Percentiles rank a stretch among this genome's conserved stretches.
These are phyloP conservation scores for Cotesia glomerata DNA, from an alignment of 1,140 invertebrate genomes.

Conservation along the genomic window DNA sequence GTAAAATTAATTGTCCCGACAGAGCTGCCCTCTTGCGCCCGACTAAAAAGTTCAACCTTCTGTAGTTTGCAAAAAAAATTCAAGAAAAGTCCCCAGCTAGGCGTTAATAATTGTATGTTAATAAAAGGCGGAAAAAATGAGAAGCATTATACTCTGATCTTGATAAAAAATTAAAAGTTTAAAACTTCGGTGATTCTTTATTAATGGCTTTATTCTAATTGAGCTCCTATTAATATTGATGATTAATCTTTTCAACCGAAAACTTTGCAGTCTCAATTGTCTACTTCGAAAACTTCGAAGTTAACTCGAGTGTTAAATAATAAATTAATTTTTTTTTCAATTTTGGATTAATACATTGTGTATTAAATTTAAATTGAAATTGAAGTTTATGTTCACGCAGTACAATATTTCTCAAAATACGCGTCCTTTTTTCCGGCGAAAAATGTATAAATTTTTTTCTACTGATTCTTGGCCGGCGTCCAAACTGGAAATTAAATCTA, in stretches of 20 bases:
- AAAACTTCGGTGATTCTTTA: not conserved
- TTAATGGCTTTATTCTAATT: not conserved
- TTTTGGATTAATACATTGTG: not conserved
- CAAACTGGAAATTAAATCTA: constrained; percentile 41
- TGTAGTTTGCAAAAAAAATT: not conserved
- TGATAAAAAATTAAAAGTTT: not conserved
- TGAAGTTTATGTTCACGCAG: not conserved
- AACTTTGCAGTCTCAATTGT: too few species aligned
- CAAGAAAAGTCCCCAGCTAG: not conserved
- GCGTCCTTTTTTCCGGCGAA: constrained; percentile 9
- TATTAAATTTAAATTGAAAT: not conserved
- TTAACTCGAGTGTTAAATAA: too few species aligned
- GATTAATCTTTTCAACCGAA: too few species aligned
- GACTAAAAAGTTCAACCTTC: constrained; percentile 20
- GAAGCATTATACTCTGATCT: not conserved
- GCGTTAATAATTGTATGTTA: not conserved
- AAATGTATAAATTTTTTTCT: not conserved
- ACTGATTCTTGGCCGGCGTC: constrained; percentile 28
- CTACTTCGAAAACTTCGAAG: too few species aligned
- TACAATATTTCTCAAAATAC: not conserved
- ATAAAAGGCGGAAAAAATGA: not conserved
- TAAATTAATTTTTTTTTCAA: too few species aligned
- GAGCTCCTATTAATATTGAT: not conserved
- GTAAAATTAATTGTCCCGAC: constrained; percentile 20
- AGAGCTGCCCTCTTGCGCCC: not conserved